Base-by-base conservation (phyloP, 2,888 invertebrate species). In the Drosophila paramelanica region DNA sequence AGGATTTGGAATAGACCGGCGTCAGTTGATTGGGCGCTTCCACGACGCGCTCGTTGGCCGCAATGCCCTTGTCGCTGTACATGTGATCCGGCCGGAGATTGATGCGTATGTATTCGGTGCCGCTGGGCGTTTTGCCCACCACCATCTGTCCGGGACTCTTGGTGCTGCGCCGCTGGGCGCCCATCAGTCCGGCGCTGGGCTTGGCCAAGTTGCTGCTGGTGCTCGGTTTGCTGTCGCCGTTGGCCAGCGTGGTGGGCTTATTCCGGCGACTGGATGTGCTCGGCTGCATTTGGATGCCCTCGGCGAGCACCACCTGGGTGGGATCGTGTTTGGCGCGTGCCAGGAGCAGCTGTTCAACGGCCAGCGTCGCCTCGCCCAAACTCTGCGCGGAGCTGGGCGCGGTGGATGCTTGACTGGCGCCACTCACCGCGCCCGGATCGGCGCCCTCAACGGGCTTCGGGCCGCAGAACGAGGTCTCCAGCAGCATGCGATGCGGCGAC, bases 401-500 rank as follows among this genome's bases (percentile, higher is more conserved):
- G 1, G 77, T 84, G 0, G 87, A 79, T 39, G 79, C 84, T 50
- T 70, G 67, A 55, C 84, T 87, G 3, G 50, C 66, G 0, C 69
- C 73, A 13, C 73, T 67, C 0, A 45, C 43, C 0, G 38, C 69
- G 4, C 92, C 94, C 23, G 23, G 23, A 51, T 93, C 94, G 2
- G 92, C 92, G 90, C 92, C 81, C 92, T 94, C 90, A 67, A 94
- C 93, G 0, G 96, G 96, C 89, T 96, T 97, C 52, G 95, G 96
- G 1, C 97, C 97, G 92, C 97, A 97, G 91, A 98, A 98, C 0
- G 97, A 97, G 0, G 97, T 98, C 93, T 97, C 97, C 65, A 97
- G 93, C 59, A 97, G 93, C 95, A 97, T 97, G 92, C 96, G 96
- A 93, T 97, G 97, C n/a, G 97, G 97, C 13, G 97, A 97, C 2